Percentiles rank a stretch among this genome's conserved stretches.
Conservation (phyloP, 2,797 vertebrate species). For the Hyperoplus immaculatus region DNA sequence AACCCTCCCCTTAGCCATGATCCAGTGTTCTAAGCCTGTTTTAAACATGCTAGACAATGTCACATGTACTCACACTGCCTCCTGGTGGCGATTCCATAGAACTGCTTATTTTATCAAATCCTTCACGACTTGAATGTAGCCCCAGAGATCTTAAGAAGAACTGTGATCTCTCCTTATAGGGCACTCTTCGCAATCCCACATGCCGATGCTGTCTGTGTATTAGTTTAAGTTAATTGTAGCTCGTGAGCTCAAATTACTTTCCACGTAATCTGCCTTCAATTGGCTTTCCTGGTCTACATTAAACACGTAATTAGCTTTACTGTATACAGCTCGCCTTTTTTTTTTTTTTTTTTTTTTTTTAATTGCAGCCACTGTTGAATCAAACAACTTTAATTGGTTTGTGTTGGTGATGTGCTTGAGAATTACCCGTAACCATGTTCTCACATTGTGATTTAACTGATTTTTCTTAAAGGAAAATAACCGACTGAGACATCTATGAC, state of each 20-base stretch:
- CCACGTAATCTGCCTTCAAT: constrained; percentile 73
- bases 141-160: constrained; percentile 7
- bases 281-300: constrained; percentile 71
- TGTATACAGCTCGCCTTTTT: constrained; percentile 57
- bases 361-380: constrained; percentile 65
- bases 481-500: constrained; percentile 8
- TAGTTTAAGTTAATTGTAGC: constrained; percentile 65
- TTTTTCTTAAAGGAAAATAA: constrained; percentile 18
- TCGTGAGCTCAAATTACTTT: constrained; percentile 60
- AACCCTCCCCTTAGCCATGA: constrained; percentile 29
- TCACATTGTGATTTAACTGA: constrained; percentile 22
- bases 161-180: constrained; percentile 50
- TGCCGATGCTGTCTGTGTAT: constrained; percentile 43
- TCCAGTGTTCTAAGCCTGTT: constrained; percentile 15
- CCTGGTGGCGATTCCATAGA: constrained; percentile 46
- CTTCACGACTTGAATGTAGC: constrained; percentile 7
- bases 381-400: constrained; percentile 69
- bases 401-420: constrained; percentile 57
- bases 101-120: not conserved
- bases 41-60: constrained; percentile 5
- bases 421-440: constrained; percentile 22
- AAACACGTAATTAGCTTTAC: constrained; percentile 76
- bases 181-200: constrained; percentile 47
- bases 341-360: constrained; percentile 67
- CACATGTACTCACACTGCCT: constrained; percentile 42